phyloP scores from a whole-genome alignment of 2,797 vertebrate species.

The Myotis myotis region DNA sequence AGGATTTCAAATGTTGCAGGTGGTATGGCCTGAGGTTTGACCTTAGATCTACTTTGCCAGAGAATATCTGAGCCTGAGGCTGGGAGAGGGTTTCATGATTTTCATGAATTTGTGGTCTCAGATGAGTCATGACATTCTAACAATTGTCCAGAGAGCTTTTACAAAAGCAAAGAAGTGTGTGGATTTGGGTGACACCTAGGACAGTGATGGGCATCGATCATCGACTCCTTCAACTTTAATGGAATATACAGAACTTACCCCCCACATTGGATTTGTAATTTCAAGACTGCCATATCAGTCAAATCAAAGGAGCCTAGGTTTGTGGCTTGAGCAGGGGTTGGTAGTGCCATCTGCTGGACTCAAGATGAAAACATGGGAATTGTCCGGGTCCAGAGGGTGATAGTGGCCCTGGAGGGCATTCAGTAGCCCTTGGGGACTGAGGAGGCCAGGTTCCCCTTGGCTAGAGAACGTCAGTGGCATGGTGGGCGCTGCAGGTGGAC shows the following conservation, averaged over 20 bases:
- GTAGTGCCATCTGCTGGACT: neutral
- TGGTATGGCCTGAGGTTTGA: neutral
- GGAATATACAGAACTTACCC: neutral
- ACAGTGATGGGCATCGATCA: neutral
- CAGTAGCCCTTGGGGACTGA: neutral
- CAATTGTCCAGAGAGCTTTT: neutral
- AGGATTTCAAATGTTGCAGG: neutral
- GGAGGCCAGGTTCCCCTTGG: neutral
- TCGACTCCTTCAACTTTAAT: neutral
- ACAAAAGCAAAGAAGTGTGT: neutral
- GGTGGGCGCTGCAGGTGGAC: too few relatives aligned
- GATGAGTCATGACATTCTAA: neutral
- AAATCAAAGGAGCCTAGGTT: neutral
- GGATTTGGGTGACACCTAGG: neutral
- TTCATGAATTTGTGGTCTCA: neutral
- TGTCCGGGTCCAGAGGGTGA: neutral
- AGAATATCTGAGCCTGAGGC: neutral
- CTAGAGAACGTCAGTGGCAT: too few relatives aligned
- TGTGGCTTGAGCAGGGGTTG: neutral
- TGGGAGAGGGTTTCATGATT: neutral
- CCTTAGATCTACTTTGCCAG: neutral
- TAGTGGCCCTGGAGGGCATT: neutral
- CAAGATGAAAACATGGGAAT: neutral
- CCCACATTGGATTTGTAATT: neutral
- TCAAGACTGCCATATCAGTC: neutral